A percentile compares a stretch with the other conserved stretches of the same genome.
phyloP scores from a whole-genome alignment of 1,140 invertebrate species.

The Caenorhabditis briggsae region DNA sequence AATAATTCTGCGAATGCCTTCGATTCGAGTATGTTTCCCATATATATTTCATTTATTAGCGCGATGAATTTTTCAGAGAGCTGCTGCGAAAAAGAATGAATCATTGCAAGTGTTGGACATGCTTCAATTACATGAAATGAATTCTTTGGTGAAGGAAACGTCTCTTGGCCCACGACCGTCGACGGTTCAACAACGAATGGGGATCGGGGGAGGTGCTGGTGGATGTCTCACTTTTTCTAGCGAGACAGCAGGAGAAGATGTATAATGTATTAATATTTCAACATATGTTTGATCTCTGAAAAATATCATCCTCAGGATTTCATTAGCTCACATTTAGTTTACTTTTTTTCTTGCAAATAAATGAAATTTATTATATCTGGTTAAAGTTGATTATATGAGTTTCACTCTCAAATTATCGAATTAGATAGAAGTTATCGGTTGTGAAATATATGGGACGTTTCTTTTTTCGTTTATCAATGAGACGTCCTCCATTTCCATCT shows the following conservation, averaged over 20 bases:
- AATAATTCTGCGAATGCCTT: slow-evolving; percentile 75
- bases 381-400: not conserved
- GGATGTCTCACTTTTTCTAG: slow-evolving; percentile 17
- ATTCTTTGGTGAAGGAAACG: slow-evolving; percentile 75
- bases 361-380: not conserved
- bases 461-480: slow-evolving; percentile 3
- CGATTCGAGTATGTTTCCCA: slow-evolving; percentile 67
- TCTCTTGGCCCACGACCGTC: slow-evolving; percentile 67
- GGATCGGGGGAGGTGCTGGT: slow-evolving; percentile 23
- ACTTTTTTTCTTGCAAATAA: slow-evolving; percentile 9
- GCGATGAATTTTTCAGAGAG: slow-evolving; percentile 70
- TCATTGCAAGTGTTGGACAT: slow-evolving; percentile 76
- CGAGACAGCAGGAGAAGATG: not conserved
- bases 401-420: slow-evolving; percentile 7
- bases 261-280: not conserved
- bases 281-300: not conserved
- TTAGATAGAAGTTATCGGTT: slow-evolving; percentile 40
- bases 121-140: slow-evolving; percentile 76
- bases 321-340: not conserved
- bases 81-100: slow-evolving; percentile 77
- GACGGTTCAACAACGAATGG: slow-evolving; percentile 19
- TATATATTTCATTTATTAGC: not conserved
- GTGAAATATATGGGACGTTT: slow-evolving; percentile 12
- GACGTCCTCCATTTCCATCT: not conserved
- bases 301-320: slow-evolving; percentile 39